phyloP scores from a whole-genome alignment of 2,888 invertebrate genomes.

The Noctua janthina region DNA sequence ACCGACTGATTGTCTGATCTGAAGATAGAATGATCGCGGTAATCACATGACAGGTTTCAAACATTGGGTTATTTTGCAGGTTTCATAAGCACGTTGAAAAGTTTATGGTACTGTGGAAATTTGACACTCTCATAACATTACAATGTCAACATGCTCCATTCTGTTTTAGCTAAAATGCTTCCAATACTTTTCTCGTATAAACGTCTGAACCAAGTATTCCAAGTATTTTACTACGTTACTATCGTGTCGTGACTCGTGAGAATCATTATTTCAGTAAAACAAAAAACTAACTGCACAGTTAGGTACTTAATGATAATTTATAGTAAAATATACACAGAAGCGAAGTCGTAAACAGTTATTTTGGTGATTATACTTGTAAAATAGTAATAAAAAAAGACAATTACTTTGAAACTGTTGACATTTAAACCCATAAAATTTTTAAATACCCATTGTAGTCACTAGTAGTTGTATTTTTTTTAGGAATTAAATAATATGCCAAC shows the following conservation, averaged over 20 bases:
- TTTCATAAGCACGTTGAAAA: not conserved
- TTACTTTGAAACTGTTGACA: conserved; percentile 35
- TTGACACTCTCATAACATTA: conserved; percentile 20
- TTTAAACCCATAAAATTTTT: conserved; percentile 44
- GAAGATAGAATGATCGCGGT: conserved; percentile 32
- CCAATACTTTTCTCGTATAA: not conserved
- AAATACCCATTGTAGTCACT: conserved; percentile 16
- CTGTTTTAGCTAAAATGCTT: not conserved
- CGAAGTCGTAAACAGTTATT: conserved; percentile 11
- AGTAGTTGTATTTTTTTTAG: not conserved
- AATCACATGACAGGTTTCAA: conserved; percentile 34
- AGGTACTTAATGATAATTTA: conserved; percentile 16
- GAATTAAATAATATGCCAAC: not conserved
- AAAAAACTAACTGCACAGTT: not conserved
- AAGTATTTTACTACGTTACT: not conserved
- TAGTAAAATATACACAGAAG: conserved; percentile 13
- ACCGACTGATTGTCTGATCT: conserved; percentile 30
- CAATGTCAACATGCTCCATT: conserved; percentile 17
- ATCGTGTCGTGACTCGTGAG: not conserved
- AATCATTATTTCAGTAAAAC: not conserved
- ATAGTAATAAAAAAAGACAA: conserved; percentile 25
- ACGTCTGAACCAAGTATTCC: not conserved
- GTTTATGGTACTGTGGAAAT: not conserved
- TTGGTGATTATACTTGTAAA: conserved; percentile 51
- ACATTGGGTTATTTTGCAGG: conserved; percentile 9